Evolutionary conservation across 2,888 invertebrate species (phyloP).

Genomic region (Andrena dorsata): DNA sequence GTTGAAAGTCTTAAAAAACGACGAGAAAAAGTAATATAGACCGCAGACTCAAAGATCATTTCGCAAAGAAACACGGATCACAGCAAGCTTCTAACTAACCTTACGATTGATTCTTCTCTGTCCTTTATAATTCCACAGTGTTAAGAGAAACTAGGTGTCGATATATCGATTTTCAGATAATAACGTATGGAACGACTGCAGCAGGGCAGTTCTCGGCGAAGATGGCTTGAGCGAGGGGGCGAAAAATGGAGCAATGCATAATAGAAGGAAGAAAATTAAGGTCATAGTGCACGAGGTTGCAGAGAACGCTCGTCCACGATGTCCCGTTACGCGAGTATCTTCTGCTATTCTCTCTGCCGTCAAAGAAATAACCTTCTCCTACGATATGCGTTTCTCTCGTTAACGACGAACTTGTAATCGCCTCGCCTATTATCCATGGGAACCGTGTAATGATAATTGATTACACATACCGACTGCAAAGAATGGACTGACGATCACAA

Average conservation of each 20-base stretch:
- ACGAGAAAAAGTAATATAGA: no score
- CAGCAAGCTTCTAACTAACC: no score
- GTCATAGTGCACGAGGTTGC: conserved; percentile 73
- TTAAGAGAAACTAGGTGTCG: no score
- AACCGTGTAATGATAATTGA: conserved; percentile 27
- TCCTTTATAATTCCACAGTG: no score
- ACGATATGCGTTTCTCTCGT: conserved; percentile 30
- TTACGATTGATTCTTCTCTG: no score
- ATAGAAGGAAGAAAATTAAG: conserved; percentile 61
- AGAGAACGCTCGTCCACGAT: conserved; percentile 37
- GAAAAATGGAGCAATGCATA: conserved; percentile 51
- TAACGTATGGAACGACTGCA: no score
- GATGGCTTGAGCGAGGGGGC: neutral
- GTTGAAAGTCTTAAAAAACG: no score
- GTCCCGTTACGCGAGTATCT: conserved; percentile 67
- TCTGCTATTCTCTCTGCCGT: conserved; percentile 28
- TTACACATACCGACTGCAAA: conserved; percentile 7
- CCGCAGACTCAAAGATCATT: no score
- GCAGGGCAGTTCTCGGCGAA: no score
- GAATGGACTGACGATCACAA: neutral
- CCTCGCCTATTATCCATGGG: neutral
- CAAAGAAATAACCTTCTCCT: conserved; percentile 35
- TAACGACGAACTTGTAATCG: conserved; percentile 31
- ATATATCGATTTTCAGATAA: no score
- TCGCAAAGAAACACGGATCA: no score